These are phyloP conservation scores for Propithecus deckenii DNA, from an alignment of 2,797 vertebrate genomes.

Conservation along the genomic window DNA sequence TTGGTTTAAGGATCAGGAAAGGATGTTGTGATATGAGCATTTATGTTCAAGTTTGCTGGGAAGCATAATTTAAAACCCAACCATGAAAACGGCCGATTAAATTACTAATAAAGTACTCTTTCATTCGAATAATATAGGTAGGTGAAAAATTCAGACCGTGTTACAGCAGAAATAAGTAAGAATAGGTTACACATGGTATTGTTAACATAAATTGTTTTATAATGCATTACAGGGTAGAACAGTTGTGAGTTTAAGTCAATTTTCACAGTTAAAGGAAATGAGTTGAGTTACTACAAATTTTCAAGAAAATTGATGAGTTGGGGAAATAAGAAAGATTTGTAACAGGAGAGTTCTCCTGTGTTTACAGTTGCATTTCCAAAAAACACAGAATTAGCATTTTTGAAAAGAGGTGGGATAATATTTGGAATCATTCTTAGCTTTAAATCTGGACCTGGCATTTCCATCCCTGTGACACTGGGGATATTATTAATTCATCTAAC, in stretches of 20 bases:
- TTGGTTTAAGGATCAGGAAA: constrained; percentile 56
- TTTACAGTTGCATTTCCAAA: background rate
- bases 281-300: background rate
- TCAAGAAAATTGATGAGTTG: constrained; percentile 10
- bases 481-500: background rate
- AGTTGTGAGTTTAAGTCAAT: background rate
- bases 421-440: background rate
- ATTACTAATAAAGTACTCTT: constrained; percentile 9
- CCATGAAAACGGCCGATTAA: constrained; percentile 54
- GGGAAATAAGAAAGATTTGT: constrained; percentile 23
- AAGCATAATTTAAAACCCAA: constrained; percentile 64
- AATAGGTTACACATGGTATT: constrained; percentile 1
- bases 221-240: background rate
- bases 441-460: background rate
- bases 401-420: background rate
- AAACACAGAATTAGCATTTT: background rate
- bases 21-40: constrained; percentile 59
- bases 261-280: background rate
- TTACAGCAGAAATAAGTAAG: constrained; percentile 45
- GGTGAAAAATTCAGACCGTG: background rate
- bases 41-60: constrained; percentile 64
- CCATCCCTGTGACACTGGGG: background rate
- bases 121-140: constrained; percentile 61
- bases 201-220: constrained; percentile 35
- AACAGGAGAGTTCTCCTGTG: constrained; percentile 18